A percentile compares a stretch with the other conserved stretches of the same genome.
Conservation (phyloP, 2,888 invertebrate genomes). For the Orgyia antiqua region DNA sequence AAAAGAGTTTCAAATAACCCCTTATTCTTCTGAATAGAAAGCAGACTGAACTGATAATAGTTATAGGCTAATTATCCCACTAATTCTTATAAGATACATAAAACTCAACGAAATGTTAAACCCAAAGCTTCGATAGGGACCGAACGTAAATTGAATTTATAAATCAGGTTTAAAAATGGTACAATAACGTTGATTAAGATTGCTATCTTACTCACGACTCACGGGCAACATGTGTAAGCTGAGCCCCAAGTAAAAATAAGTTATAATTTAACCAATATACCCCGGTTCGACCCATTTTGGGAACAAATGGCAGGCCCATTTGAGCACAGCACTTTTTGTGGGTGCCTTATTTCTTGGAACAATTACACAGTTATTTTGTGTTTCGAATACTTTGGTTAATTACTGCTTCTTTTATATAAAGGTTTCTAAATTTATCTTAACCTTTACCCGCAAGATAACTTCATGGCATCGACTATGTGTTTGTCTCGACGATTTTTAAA, state of each 20-base stretch:
- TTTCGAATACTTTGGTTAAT: slow-evolving; percentile 15
- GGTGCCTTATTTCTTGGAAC: slow-evolving; percentile 40
- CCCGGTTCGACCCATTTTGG: slow-evolving; percentile 41
- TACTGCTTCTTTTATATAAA: background rate
- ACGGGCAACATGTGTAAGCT: slow-evolving; percentile 16
- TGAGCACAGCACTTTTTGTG: slow-evolving; percentile 50
- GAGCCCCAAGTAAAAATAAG: slow-evolving; percentile 44
- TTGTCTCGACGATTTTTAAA: no score
- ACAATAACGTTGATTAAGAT: no score
- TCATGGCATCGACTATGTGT: slow-evolving; percentile 4
- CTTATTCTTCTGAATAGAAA: no score
- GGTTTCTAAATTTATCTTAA: slow-evolving; percentile 5
- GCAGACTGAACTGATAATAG: no score
- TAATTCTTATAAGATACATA: no score
- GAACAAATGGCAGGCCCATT: slow-evolving; percentile 50
- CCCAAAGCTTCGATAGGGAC: no score
- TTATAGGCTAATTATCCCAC: no score
- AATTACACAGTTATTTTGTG: slow-evolving; percentile 25
- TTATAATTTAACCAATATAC: slow-evolving; percentile 46
- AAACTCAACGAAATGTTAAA: no score
- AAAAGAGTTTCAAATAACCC: no score
- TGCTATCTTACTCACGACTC: slow-evolving; percentile 20
- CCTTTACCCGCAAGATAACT: slow-evolving; percentile 7
- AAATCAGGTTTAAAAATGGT: no score
- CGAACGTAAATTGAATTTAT: no score